phyloP scores from a whole-genome alignment of 2,113 vertebrate species.

The Poeciliopsis prolifica region DNA sequence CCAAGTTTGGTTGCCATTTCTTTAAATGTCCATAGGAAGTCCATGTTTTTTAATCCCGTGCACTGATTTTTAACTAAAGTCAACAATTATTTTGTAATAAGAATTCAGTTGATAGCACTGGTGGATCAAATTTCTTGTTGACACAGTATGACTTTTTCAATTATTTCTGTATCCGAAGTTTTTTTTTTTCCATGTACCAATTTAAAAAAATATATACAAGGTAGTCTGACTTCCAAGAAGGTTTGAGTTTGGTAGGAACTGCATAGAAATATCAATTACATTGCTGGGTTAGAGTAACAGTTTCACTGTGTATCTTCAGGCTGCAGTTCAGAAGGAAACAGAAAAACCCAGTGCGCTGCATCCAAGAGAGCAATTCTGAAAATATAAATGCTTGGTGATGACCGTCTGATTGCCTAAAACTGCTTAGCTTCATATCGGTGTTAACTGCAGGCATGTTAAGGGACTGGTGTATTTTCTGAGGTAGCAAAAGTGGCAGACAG shows the following conservation, averaged over 20 bases:
- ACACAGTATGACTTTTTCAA: not conserved
- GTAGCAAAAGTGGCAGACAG: conserved; percentile 11
- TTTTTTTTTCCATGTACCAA: not conserved
- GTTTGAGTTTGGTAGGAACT: not conserved
- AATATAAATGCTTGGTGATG: not conserved
- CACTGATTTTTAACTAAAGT: not conserved
- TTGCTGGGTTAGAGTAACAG: not conserved
- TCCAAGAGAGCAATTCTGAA: not conserved
- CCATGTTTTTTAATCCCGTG: not conserved
- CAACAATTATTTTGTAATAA: not conserved
- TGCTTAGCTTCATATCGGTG: conserved; percentile 1
- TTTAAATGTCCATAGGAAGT: not conserved
- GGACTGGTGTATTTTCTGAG: conserved; percentile 17
- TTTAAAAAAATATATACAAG: not conserved
- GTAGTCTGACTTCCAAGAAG: not conserved
- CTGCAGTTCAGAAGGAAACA: not conserved
- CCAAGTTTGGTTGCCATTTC: not conserved
- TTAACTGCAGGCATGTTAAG: conserved; percentile 7
- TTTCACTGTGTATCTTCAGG: not conserved
- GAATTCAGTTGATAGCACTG: not conserved
- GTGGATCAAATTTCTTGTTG: conserved; percentile 1
- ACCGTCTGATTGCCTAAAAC: not conserved
- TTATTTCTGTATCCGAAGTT: not conserved
- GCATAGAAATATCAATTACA: not conserved
- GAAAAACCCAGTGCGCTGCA: not conserved